A percentile compares a stretch with the other conserved stretches of the same genome.
Conservation (phyloP, 1,140 invertebrate species). For the Aplysia californica region DNA sequence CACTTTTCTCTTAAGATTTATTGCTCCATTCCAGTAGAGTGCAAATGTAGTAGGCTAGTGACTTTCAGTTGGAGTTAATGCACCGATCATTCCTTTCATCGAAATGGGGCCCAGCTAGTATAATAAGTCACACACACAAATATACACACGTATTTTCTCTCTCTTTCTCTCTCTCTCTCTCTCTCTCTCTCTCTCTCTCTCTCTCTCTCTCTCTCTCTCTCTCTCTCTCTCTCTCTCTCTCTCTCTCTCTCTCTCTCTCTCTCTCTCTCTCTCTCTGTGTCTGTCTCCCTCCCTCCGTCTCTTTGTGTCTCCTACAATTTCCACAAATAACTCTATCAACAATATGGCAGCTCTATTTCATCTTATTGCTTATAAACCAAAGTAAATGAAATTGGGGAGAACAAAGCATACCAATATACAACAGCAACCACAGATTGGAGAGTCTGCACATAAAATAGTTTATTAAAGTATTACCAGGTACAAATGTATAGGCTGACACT, state of each 20-base stretch:
- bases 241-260: conserved; percentile 27
- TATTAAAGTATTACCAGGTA: too few relatives aligned
- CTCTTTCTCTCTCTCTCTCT: not conserved
- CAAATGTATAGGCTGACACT: not conserved
- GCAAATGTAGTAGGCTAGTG: not conserved
- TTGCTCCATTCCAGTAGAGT: not conserved
- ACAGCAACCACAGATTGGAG: too few relatives aligned
- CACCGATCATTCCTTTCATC: too few relatives aligned
- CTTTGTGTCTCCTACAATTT: not conserved
- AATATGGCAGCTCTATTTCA: not conserved
- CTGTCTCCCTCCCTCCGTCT: not conserved
- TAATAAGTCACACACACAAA: not conserved
- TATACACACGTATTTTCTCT: not conserved
- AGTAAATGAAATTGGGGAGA: not conserved
- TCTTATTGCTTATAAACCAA: not conserved
- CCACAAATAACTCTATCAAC: not conserved
- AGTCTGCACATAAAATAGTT: too few relatives aligned
- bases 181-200: conserved; percentile 18
- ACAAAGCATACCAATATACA: not conserved
- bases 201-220: conserved; percentile 24
- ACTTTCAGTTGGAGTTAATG: not conserved
- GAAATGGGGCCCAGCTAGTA: too few relatives aligned
- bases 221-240: conserved; percentile 28
- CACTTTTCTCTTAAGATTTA: not conserved
- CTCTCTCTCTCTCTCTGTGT: conserved; percentile 5